Conservation (phyloP, 2,888 invertebrate species). For the Glyphotaelius pellucidus region DNA sequence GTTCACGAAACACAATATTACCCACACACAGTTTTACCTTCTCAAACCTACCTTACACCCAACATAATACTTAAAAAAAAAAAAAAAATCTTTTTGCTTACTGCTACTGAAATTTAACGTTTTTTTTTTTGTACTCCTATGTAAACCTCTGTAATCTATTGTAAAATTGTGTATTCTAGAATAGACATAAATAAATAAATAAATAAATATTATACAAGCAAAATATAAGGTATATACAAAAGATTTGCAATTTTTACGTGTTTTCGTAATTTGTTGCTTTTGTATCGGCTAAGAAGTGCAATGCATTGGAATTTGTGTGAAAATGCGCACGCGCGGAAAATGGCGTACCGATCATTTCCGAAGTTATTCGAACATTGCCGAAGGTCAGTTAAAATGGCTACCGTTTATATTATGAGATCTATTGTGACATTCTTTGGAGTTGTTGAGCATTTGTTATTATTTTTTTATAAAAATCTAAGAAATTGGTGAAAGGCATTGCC, state of each 20-base stretch:
- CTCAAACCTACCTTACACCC: too few relatives aligned
- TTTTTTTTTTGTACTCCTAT: too few relatives aligned
- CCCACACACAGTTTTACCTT: too few relatives aligned
- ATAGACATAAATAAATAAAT: too few relatives aligned
- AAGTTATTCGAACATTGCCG: conserved; percentile 34
- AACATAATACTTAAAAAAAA: too few relatives aligned
- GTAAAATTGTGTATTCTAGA: too few relatives aligned
- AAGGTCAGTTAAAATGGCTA: conserved; percentile 4
- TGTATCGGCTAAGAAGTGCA: background rate
- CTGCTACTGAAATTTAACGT: too few relatives aligned
- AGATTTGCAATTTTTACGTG: background rate
- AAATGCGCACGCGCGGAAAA: conserved; percentile 38
- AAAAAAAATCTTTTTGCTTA: too few relatives aligned
- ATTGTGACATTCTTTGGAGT: background rate
- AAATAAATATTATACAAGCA: background rate
- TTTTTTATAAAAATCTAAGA: background rate
- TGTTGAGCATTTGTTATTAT: background rate
- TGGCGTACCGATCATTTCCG: conserved; percentile 33
- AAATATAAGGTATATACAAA: background rate
- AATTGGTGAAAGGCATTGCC: conserved; percentile 28
- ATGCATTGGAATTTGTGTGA: background rate
- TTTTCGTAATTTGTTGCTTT: background rate
- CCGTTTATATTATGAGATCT: background rate
- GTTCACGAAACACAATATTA: too few relatives aligned
- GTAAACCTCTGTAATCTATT: too few relatives aligned